Base-by-base conservation (phyloP, 2,888 invertebrate species). In the Dicroscelio sp. region DNA sequence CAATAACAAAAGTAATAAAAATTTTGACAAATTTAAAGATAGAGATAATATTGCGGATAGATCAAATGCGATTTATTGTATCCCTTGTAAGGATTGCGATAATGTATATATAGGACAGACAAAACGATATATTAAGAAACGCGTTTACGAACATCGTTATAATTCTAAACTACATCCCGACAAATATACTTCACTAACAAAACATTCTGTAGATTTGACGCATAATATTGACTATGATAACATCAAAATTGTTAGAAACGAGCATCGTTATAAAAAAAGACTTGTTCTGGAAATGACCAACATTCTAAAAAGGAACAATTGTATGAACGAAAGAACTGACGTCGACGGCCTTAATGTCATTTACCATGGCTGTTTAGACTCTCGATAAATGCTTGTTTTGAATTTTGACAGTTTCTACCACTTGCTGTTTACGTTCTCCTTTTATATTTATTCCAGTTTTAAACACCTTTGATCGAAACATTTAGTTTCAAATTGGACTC, bases 1-100 rank as follows among this genome's bases (percentile, higher is more conserved):
- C 20, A 58, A 23, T 58, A 58, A 58, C 25, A 58, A 58, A 58
- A 58, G 8, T 58, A 23, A 58, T n/a, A 58, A 58, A 23, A n/a
- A n/a, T 23, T 58, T n/a, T n/a, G n/a, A 8, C 58, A 58, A 58
- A 58, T n/a, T n/a, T n/a, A 58, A 58, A 58, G 58, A 58, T n/a
- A 8, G n/a, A 58, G 58, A 58, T n/a, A 8, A 8, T 12, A 60
- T 60, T 27, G 60, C 17, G 12, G 23, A 60, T n/a, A 60, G 23
- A 60, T 60, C 60, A 2, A 60, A 60, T 12, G 60, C 8, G 17
- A 23, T 60, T 23, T 60, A 60, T 23, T 25, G 27, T 25, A 12
- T 60, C 14, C 60, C 60, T n/a, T 60, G 60, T 27, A 12, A 1
- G 2, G 60, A 60, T 6, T 60, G 60, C 23, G 60, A 60, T 23